Base-by-base conservation (phyloP, 1,140 invertebrate genomes). In the Pentalonia nigronervosa region DNA sequence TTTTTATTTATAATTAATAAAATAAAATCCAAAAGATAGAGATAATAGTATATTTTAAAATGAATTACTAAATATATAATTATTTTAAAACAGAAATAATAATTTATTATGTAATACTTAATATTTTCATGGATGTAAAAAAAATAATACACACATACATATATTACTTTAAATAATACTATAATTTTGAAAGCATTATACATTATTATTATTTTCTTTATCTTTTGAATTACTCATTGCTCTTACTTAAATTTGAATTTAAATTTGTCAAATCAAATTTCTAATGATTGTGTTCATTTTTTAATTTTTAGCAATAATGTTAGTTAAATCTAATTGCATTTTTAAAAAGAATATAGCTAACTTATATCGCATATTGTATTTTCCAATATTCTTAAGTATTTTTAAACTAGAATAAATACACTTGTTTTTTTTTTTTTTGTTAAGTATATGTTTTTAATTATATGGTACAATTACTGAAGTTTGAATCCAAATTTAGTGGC, bases 271-370 rank as follows among this genome's bases (percentile, higher is more conserved):
- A 93, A 56, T 34, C 48, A 93, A 93, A 86, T 93, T 84, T 86
- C 34, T 41, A 41, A 84, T 50, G 48, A 81, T 93, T 86, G 91
- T 93, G 91, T 93, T 93, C 91, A 93, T 36, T 14, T 50, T 86
- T 36, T 93, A 81, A 50, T 93, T 93, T 92, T 86, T 86, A 50
- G 21, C n/a, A 81, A 34, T 91, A 34, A 50, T 53, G n/a, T 81
- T 48, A 84, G 21, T 53, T 25, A 50, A 84, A 67, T 53, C 47
- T 81, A 34, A 83, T 91, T 47, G 81, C 81, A 48, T n/a, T 93
- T 53, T 86, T 67, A 53, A 89, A 53, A 89, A 53, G 56, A 36
- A n/a, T 83, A 84, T 83, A 84, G 25, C 48, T 53, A 84, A 41
- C 25, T 21, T 36, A 56, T 86, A 21, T 93, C 3, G 47, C 36